These are phyloP conservation scores for Drosophila insularis DNA, from an alignment of 1,140 invertebrate species.

Conservation along the genomic window DNA sequence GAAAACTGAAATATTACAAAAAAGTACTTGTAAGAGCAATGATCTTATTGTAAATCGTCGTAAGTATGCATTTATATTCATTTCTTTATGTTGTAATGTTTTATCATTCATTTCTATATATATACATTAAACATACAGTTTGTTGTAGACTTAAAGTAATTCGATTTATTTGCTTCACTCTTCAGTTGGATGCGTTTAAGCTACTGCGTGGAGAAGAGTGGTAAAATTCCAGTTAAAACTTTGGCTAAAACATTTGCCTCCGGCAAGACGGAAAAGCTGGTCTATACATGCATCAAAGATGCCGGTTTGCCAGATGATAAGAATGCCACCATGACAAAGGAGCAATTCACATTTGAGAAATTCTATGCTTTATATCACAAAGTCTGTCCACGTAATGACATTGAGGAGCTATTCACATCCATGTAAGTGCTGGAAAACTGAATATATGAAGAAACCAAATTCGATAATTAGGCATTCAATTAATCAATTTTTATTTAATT, in stretches of 20 bases:
- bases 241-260: slow-evolving; percentile 99
- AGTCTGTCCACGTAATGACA: slow-evolving; percentile 99
- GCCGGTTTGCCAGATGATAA: slow-evolving; percentile 97
- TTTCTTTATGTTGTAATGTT: no score
- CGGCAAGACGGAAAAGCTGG: slow-evolving; percentile 97
- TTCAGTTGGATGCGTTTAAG: slow-evolving; percentile 97
- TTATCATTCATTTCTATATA: no score
- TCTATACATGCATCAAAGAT: slow-evolving; percentile 98
- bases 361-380: slow-evolving; percentile 99
- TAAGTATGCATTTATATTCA: no score
- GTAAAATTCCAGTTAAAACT: slow-evolving; percentile 98
- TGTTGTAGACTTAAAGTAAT: no score
- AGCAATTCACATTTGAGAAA: slow-evolving; percentile 98
- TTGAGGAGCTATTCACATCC: slow-evolving; percentile 98
- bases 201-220: slow-evolving; percentile 95
- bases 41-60: no score
- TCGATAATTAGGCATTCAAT: no score
- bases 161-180: neutral
- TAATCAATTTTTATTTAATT: slow-evolving; percentile 28
- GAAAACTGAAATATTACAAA: no score
- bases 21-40: no score
- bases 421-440: slow-evolving; percentile 88
- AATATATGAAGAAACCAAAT: no score
- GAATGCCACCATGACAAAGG: slow-evolving; percentile 97
- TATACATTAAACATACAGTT: no score